Conservation (phyloP, 2,113 vertebrate species). For the Shinisaurus crocodilurus region DNA sequence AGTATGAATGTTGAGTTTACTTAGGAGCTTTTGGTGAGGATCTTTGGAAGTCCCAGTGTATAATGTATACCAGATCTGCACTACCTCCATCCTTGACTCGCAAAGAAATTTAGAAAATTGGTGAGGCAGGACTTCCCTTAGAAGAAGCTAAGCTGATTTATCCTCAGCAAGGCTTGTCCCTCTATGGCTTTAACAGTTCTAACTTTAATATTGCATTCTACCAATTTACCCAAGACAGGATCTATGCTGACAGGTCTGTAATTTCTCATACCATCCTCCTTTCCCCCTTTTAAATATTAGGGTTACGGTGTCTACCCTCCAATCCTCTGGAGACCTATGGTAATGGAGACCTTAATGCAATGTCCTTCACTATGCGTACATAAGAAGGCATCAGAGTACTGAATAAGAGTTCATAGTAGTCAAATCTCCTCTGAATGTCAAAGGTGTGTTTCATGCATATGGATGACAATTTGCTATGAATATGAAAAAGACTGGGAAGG, state of each 20-base stretch:
- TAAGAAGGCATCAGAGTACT: conserved; percentile 62
- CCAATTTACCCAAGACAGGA: background rate
- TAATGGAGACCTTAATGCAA: conserved; percentile 43
- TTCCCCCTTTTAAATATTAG: background rate
- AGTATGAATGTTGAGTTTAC: background rate
- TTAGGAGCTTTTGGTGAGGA: background rate
- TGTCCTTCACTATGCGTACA: conserved; percentile 57
- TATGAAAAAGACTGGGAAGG: conserved; percentile 74
- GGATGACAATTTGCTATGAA: conserved; percentile 71
- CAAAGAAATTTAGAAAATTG: background rate
- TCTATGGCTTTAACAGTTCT: background rate
- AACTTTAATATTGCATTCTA: background rate
- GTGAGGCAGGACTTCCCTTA: background rate
- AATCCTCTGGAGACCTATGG: background rate
- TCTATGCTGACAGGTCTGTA: background rate
- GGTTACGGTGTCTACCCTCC: background rate
- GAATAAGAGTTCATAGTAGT: conserved; percentile 60
- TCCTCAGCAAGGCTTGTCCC: conserved; percentile 8
- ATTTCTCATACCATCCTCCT: background rate
- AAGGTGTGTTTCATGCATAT: conserved; percentile 78
- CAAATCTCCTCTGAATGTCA: conserved; percentile 67
- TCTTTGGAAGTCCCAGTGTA: background rate
- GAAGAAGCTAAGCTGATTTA: background rate
- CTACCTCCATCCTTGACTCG: background rate
- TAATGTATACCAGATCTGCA: background rate